phyloP scores from a whole-genome alignment of 2,888 invertebrate genomes.

The Nyleta sp. region DNA sequence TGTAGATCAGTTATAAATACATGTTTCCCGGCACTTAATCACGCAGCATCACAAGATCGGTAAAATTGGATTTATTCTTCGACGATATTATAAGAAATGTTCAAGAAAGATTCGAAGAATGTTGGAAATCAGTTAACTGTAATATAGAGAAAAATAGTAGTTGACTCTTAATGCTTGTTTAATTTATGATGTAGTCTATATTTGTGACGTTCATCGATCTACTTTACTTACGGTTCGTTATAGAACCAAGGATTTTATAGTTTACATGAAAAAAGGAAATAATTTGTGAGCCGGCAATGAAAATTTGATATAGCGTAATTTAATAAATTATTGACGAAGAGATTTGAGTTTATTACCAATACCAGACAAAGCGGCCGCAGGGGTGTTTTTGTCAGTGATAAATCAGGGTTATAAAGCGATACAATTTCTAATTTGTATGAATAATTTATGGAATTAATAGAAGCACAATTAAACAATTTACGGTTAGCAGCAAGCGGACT shows the following conservation, averaged over 20 bases:
- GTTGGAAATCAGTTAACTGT: slow-evolving; percentile 17
- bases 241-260: slow-evolving; percentile 57
- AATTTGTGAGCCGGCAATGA: slow-evolving; percentile 35
- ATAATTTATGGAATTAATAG: slow-evolving; percentile 32
- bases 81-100: not conserved
- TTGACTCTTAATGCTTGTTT: slow-evolving; percentile 43
- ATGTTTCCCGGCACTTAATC: not conserved
- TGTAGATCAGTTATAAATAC: slow-evolving; percentile 25
- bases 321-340: slow-evolving; percentile 41
- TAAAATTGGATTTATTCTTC: not conserved
- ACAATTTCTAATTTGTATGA: slow-evolving; percentile 20
- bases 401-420: slow-evolving; percentile 31
- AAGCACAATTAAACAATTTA: slow-evolving; percentile 28
- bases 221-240: slow-evolving; percentile 53
- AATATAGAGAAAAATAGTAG: slow-evolving; percentile 39
- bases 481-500: too few species aligned
- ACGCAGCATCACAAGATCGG: not conserved
- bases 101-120: not conserved
- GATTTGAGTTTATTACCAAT: slow-evolving; percentile 39
- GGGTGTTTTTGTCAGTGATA: slow-evolving; percentile 14
- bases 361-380: slow-evolving; percentile 5
- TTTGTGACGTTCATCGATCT: slow-evolving; percentile 54
- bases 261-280: slow-evolving; percentile 40
- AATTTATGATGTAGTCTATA: slow-evolving; percentile 59
- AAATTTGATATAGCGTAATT: slow-evolving; percentile 27